phyloP scores from a whole-genome alignment of 2,797 vertebrate species.

The Rhinatrema bivittatum region DNA sequence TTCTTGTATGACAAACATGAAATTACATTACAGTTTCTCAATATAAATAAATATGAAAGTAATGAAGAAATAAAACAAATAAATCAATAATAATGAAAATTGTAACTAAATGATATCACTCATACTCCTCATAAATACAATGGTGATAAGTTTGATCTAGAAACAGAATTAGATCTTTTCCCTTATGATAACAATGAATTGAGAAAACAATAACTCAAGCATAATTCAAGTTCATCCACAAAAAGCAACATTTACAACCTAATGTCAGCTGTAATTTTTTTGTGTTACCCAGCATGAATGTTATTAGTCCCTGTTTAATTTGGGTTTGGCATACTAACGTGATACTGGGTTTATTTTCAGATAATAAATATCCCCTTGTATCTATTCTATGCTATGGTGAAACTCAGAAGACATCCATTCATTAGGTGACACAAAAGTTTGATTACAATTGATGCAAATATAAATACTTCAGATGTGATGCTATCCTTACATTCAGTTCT shows the following conservation, averaged over 20 bases:
- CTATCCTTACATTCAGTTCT: constrained; percentile 28
- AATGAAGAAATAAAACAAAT: too few species aligned
- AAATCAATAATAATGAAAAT: too few species aligned
- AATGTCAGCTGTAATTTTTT: neutral
- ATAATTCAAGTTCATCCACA: neutral
- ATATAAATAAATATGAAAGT: too few species aligned
- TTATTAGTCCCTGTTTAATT: neutral
- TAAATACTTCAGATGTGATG: constrained; percentile 20
- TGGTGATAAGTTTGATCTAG: too few species aligned
- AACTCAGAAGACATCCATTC: constrained; percentile 40
- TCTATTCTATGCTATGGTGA: constrained; percentile 18
- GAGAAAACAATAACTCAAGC: too few species aligned
- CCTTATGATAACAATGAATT: too few species aligned
- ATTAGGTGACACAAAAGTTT: constrained; percentile 37
- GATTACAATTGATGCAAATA: too few species aligned
- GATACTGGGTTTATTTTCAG: constrained; percentile 15
- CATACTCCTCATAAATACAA: too few species aligned
- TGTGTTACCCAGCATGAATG: neutral
- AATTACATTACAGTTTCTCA: too few species aligned
- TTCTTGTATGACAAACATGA: too few species aligned
- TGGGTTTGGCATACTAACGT: constrained; percentile 4
- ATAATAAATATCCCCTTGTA: constrained; percentile 16
- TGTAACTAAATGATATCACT: too few species aligned
- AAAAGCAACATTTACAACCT: neutral
- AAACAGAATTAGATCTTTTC: too few species aligned